phyloP scores from a whole-genome alignment of 2,797 vertebrate species.

The Diceros bicornis region DNA sequence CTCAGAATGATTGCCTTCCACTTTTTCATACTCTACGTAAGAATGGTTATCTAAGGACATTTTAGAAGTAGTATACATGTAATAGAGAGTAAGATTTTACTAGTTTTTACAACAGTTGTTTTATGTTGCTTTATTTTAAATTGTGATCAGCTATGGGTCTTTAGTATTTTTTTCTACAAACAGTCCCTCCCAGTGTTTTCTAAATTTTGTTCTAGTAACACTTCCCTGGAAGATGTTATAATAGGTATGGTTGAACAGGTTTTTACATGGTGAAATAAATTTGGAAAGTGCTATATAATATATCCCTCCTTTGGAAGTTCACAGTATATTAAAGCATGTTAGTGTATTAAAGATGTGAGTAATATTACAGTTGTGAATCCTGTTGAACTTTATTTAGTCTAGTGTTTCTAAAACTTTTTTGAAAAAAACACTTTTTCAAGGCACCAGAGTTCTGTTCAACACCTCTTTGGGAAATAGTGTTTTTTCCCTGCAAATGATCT shows the following conservation, averaged over 20 bases:
- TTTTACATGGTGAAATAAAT: constrained; percentile 60
- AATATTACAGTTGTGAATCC: not conserved
- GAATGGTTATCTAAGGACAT: constrained; percentile 14
- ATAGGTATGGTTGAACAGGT: constrained; percentile 6
- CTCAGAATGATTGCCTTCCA: not conserved
- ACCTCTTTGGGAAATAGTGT: constrained; percentile 1
- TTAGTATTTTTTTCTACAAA: not conserved
- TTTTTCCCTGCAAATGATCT: constrained; percentile 24
- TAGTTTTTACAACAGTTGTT: constrained; percentile 25
- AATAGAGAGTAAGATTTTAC: constrained; percentile 29
- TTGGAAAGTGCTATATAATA: constrained; percentile 47
- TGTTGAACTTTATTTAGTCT: constrained; percentile 40
- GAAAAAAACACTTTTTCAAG: constrained; percentile 43
- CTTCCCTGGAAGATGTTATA: not conserved
- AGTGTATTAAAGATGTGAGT: constrained; percentile 10
- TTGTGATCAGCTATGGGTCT: not conserved
- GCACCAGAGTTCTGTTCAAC: not conserved
- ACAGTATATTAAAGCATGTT: constrained; percentile 29
- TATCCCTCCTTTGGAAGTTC: not conserved
- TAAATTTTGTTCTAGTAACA: constrained; percentile 54
- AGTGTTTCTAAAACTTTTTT: constrained; percentile 41
- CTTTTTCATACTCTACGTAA: constrained; percentile 21
- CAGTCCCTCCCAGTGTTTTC: not conserved
- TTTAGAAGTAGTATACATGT: constrained; percentile 33
- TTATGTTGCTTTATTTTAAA: constrained; percentile 69